phyloP scores from a whole-genome alignment of 2,113 vertebrate species.

The Microtus ochrogaster region DNA sequence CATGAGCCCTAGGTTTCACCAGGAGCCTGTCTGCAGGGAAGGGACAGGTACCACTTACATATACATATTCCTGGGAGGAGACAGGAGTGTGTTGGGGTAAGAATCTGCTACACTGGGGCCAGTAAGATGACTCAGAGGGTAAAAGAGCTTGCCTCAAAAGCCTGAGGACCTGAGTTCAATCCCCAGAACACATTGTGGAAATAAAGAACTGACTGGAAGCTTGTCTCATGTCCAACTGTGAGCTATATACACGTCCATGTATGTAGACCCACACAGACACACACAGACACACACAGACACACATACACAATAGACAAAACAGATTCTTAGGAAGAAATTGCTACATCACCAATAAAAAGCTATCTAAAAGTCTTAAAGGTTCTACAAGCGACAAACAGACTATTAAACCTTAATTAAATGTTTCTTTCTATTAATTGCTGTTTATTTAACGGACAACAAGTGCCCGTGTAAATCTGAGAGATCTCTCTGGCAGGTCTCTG shows the following conservation, averaged over 20 bases:
- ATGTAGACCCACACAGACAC: not conserved
- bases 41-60: rapidly evolving
- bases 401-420: constrained; percentile 74
- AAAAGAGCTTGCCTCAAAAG: not conserved
- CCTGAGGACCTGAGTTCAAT: not conserved
- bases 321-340: not conserved
- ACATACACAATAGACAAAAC: not conserved
- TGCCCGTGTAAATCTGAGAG: not conserved
- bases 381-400: not conserved
- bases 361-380: not conserved
- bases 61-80: rapidly evolving
- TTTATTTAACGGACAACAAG: constrained; percentile 70
- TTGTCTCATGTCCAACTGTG: not conserved
- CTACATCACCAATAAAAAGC: constrained; percentile 2
- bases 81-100: rapidly evolving
- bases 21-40: rapidly evolving
- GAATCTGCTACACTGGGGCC: not conserved
- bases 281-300: not conserved
- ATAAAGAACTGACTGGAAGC: not conserved
- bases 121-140: not conserved
- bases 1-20: rapidly evolving
- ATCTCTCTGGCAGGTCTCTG: not conserved
- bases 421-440: constrained; percentile 69
- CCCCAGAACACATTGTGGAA: not conserved
- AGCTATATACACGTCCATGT: rapidly evolving